Base-by-base conservation (phyloP, 2,888 invertebrate species). In the Cephonodes hylas region DNA sequence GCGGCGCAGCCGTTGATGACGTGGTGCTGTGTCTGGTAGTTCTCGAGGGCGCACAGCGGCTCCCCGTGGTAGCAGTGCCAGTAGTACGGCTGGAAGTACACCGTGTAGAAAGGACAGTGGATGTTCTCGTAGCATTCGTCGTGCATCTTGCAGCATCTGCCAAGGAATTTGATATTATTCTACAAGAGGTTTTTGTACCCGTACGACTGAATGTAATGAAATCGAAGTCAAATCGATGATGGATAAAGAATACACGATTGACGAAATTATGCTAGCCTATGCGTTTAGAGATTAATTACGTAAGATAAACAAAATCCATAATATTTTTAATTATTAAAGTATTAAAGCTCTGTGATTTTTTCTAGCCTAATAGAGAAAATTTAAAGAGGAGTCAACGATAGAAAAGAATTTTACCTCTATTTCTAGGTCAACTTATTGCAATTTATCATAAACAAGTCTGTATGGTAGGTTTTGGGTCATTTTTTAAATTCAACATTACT, bases 51-150 rank as follows among this genome's bases (percentile, higher is more conserved):
- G 80, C 97, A 98, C 38, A 96, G 91, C 0, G 97, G 97, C 74
- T 94, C 93, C 0, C 96, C 95, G 8, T 93, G 93, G 84, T 95
- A 95, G 83, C 98, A 98, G 78, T 95, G 96, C 97, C 97, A 98
- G 73, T 96, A 94, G 83, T 97, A 98, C 1, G 97, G 97, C 68
- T 97, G 95, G 79, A 97, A 95, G 89, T 98, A 98, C 64, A 96
- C 96, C 18, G 96, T 93, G 84, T 95, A 96, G 81, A 96, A 94
- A 3, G 96, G 96, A 75, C 97, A 97, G 75, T 95, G 95, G 61
- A 96, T 95, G 61, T 94, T 93, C 69, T 95, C 95, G 84, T 98
- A 98, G 83, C 98, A 98, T 86, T 95, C 94, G 86, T 98, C 97
- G 83, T 98, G 98, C 80, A 95, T 93, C 75, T 95, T 95, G 80